Percentiles rank a stretch among this genome's conserved stretches.
Conservation (phyloP, 1,140 invertebrate species). For the Trichoplusia ni region DNA sequence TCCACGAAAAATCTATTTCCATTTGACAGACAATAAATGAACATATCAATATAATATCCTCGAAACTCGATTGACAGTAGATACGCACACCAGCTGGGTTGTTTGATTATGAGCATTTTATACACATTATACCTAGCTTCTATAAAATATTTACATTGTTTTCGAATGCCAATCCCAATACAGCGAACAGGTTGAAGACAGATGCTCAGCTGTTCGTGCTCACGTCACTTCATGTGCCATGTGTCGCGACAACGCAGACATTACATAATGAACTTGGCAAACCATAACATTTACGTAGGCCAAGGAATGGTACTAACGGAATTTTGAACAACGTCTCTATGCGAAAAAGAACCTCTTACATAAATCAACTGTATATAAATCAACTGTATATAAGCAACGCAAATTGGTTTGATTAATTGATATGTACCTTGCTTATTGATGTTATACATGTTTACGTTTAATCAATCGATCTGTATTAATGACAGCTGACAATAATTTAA, state of each 20-base stretch:
- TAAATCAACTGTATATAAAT: slow-evolving; percentile 49
- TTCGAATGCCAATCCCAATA: slow-evolving; percentile 30
- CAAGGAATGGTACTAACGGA: slow-evolving; percentile 49
- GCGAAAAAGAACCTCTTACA: slow-evolving; percentile 78
- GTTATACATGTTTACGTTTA: slow-evolving; percentile 47
- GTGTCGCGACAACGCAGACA: slow-evolving; percentile 38
- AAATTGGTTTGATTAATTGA: slow-evolving; percentile 64
- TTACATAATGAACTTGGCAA: slow-evolving; percentile 45
- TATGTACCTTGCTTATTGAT: slow-evolving; percentile 69
- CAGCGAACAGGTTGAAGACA: slow-evolving; percentile 22
- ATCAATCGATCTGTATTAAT: slow-evolving; percentile 32
- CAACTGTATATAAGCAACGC: slow-evolving; percentile 51
- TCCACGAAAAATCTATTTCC: slow-evolving; percentile 17
- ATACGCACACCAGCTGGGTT: slow-evolving; percentile 20
- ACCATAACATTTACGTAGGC: slow-evolving; percentile 33
- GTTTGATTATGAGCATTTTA: slow-evolving; percentile 32
- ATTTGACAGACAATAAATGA: slow-evolving; percentile 8
- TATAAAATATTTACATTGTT: slow-evolving; percentile 45
- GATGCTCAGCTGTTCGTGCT: slow-evolving; percentile 21
- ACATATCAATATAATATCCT: not conserved
- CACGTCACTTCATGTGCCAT: slow-evolving; percentile 46
- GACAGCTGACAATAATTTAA: slow-evolving; percentile 45
- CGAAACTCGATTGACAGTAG: slow-evolving; percentile 11
- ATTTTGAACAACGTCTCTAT: slow-evolving; percentile 77
- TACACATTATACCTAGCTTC: slow-evolving; percentile 41